A percentile compares a stretch with the other conserved stretches of the same genome.
These are phyloP conservation scores for Panagrolaimus sp. DNA, from an alignment of 1,140 invertebrate genomes.

Conservation along the genomic window DNA sequence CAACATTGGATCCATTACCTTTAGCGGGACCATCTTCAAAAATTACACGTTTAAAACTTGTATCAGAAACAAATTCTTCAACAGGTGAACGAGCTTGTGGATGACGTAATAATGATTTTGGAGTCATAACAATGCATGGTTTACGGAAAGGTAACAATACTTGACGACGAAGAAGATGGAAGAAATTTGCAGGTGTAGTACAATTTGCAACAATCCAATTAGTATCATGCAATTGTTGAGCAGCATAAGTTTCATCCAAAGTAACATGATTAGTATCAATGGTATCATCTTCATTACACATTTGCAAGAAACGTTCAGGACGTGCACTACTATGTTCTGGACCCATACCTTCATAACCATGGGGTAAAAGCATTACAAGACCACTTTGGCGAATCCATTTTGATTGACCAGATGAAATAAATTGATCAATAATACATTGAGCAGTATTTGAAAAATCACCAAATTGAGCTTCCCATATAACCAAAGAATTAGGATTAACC, in stretches of 20 bases:
- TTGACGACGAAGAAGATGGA: conserved; percentile 90
- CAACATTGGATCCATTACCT: conserved; percentile 59
- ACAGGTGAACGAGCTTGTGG: conserved; percentile 88
- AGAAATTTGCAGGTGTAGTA: conserved; percentile 90
- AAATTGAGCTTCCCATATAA: conserved; percentile 97
- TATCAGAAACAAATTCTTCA: conserved; percentile 70
- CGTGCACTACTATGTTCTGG: conserved; percentile 94
- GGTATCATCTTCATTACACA: conserved; percentile 90
- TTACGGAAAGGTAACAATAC: conserved; percentile 91
- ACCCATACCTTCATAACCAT: conserved; percentile 96
- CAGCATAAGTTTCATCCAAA: conserved; percentile 78
- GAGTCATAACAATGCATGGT: conserved; percentile 90
- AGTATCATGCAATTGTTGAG: conserved; percentile 90
- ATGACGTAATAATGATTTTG: conserved; percentile 88
- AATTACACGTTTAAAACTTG: conserved; percentile 52
- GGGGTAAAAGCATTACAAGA: conserved; percentile 85
- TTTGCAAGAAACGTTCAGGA: conserved; percentile 89
- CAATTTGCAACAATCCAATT: conserved; percentile 85
- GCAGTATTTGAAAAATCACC: conserved; percentile 99
- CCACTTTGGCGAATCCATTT: conserved; percentile 68
- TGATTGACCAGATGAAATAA: conserved; percentile 66
- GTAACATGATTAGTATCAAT: conserved; percentile 61
- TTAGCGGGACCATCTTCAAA: conserved; percentile 44
- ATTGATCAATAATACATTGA: conserved; percentile 98
- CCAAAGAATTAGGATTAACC: conserved; percentile 92